Percentiles rank a stretch among this genome's conserved stretches.
These are phyloP conservation scores for Sciurus carolinensis DNA, from an alignment of 2,797 vertebrate genomes.

Conservation along the genomic window DNA sequence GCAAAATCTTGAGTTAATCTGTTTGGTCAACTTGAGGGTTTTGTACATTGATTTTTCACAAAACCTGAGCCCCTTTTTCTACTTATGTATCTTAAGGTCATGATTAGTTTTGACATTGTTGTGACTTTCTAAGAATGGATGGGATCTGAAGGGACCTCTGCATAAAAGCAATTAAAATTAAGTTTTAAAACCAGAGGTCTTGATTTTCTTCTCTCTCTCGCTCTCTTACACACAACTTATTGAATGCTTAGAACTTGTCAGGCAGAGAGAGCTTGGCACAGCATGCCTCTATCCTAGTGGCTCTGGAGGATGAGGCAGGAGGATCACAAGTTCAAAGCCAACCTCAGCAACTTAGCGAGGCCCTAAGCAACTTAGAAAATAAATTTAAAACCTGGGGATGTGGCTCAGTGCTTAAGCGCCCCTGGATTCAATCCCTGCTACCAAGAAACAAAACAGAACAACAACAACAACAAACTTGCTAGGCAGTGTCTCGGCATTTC, in stretches of 20 bases:
- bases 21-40: neutral
- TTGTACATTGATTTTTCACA: neutral
- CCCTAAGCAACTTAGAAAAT: too few species aligned
- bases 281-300: too few species aligned
- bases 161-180: neutral
- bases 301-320: too few species aligned
- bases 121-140: slow-evolving; percentile 20
- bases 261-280: too few species aligned
- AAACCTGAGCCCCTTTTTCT: neutral
- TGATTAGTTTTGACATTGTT: slow-evolving; percentile 13
- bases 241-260: neutral
- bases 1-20: slow-evolving; percentile 9
- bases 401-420: too few species aligned
- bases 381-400: too few species aligned
- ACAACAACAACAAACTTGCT: neutral
- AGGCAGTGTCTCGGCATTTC: neutral
- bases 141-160: neutral
- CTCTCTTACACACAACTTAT: neutral
- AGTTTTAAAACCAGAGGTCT: neutral
- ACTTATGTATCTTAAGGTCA: neutral
- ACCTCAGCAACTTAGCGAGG: too few species aligned
- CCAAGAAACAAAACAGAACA: too few species aligned
- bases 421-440: too few species aligned
- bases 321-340: too few species aligned
- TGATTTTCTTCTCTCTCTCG: neutral